Conservation (phyloP, 1,140 invertebrate species). For the Epicauta chinensis region DNA sequence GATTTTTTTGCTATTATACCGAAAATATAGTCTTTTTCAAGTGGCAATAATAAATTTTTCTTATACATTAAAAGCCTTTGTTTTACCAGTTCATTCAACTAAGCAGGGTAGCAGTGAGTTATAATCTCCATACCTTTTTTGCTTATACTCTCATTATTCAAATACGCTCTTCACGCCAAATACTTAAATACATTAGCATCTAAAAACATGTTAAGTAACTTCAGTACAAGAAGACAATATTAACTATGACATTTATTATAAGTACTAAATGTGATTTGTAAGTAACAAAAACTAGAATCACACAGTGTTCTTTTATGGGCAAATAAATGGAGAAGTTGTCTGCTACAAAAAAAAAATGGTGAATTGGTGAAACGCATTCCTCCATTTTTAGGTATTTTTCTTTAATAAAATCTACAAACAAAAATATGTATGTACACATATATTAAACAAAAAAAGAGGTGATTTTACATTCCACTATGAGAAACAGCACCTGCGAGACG, state of each 20-base stretch:
- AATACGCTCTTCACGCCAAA: slow-evolving; percentile 17
- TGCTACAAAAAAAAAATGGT: too few species aligned
- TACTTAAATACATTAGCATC: slow-evolving; percentile 17
- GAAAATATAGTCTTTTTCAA: too few species aligned
- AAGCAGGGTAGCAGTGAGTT: slow-evolving; percentile 13
- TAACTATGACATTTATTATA: slow-evolving; percentile 16
- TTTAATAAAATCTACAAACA: slow-evolving; percentile 20
- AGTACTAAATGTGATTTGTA: slow-evolving; percentile 11
- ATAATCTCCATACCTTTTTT: slow-evolving; percentile 14
- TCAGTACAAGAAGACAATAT: slow-evolving; percentile 12
- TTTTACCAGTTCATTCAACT: slow-evolving; percentile 11
- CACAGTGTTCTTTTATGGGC: neutral
- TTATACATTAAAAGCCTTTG: slow-evolving; percentile 8
- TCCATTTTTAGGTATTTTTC: slow-evolving; percentile 13
- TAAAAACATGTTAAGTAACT: slow-evolving; percentile 17
- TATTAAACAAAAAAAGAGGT: neutral
- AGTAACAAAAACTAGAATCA: slow-evolving; percentile 7
- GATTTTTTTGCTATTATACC: too few species aligned
- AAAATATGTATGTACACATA: neutral
- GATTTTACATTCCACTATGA: slow-evolving; percentile 19
- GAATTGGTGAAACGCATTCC: too few species aligned
- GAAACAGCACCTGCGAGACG: slow-evolving; percentile 23
- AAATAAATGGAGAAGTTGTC: too few species aligned
- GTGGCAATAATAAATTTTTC: slow-evolving; percentile 8
- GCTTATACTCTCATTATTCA: slow-evolving; percentile 12